These are phyloP conservation scores for Orius laevigatus DNA, from an alignment of 1,140 invertebrate genomes.

Conservation along the genomic window DNA sequence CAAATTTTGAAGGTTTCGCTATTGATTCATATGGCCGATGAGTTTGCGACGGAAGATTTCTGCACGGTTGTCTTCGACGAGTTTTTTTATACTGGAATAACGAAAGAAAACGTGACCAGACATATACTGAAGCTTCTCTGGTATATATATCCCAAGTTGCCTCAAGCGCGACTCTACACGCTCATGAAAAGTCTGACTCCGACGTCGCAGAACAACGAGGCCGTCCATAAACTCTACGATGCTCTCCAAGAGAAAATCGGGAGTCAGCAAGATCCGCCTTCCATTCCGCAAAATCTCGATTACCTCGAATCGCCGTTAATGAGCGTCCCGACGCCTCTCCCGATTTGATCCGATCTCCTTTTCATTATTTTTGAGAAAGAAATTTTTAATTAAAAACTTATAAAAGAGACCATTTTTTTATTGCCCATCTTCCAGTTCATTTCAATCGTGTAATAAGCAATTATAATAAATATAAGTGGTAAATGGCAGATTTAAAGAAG, in stretches of 20 bases:
- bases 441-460: too few species aligned
- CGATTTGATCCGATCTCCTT: too few species aligned
- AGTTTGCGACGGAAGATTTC: constrained; percentile 86
- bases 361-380: too few species aligned
- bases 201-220: constrained; percentile 63
- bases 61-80: constrained; percentile 93
- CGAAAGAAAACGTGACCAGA: constrained; percentile 79
- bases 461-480: too few species aligned
- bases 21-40: constrained; percentile 76
- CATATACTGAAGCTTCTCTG: constrained; percentile 84
- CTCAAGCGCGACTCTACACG: constrained; percentile 56
- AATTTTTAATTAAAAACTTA: too few species aligned
- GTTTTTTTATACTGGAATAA: constrained; percentile 79
- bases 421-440: too few species aligned
- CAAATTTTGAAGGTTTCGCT: too few species aligned
- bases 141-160: constrained; percentile 80
- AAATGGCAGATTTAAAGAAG: too few species aligned
- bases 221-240: constrained; percentile 64
- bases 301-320: constrained; percentile 67
- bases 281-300: constrained; percentile 44
- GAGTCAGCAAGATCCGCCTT: constrained; percentile 45
- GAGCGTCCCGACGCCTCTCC: constrained; percentile 68
- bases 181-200: constrained; percentile 78
- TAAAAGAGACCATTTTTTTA: too few species aligned
- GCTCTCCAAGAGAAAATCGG: constrained; percentile 61